Percentiles rank a stretch among this genome's conserved stretches.
phyloP scores from a whole-genome alignment of 2,797 vertebrate species.

The Sebastes diploproa region DNA sequence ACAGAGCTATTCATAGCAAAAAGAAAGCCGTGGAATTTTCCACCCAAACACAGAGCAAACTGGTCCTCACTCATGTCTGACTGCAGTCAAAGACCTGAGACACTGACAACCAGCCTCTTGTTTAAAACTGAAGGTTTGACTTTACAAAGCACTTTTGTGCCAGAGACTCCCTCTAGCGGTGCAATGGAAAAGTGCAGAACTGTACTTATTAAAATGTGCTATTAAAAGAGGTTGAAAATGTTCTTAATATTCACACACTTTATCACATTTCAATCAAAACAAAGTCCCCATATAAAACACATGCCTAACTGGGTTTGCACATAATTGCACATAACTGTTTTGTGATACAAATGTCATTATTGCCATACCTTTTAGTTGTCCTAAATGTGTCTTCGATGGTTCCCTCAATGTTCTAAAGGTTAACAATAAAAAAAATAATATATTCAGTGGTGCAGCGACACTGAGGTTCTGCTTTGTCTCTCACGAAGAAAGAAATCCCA shows the following conservation, averaged over 20 bases:
- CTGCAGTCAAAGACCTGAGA: conserved; percentile 6
- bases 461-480: background rate
- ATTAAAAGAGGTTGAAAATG: background rate
- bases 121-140: conserved; percentile 6
- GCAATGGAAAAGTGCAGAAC: background rate
- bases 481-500: background rate
- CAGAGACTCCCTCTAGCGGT: conserved; percentile 60
- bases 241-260: background rate
- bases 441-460: background rate
- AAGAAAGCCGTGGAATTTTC: conserved; percentile 63
- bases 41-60: conserved; percentile 48
- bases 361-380: background rate
- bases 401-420: background rate
- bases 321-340: background rate
- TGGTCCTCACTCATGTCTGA: conserved; percentile 39
- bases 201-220: too few species aligned
- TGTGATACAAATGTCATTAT: background rate
- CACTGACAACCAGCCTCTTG: conserved; percentile 31
- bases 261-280: background rate
- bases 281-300: background rate
- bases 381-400: background rate
- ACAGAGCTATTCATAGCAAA: conserved; percentile 59
- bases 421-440: background rate
- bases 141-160: background rate
- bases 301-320: background rate